Evolutionary conservation across 2,797 vertebrate genomes (phyloP), one percentile per base, ranked within the genome.

Genomic region (Apodemus agrarius): DNA sequence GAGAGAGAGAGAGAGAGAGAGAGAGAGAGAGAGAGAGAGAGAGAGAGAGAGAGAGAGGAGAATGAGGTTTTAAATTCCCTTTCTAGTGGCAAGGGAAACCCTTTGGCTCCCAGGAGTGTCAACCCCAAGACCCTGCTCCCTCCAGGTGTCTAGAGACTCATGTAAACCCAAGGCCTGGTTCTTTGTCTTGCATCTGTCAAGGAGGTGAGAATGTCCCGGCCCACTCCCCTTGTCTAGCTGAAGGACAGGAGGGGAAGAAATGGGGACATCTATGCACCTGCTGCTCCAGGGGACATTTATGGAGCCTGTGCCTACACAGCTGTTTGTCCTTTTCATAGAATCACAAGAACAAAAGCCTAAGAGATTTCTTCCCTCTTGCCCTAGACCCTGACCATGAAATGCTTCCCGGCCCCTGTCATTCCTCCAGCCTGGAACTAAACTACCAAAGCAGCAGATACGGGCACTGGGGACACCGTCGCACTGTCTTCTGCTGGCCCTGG

Each of bases 21-120:
- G n/a, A n/a, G n/a, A n/a, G n/a, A n/a, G n/a, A n/a, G n/a, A n/a
- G n/a, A n/a, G n/a, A n/a, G n/a, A n/a, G n/a, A n/a, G n/a, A n/a
- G n/a, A 1, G 3, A 2, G 10, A 6, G 54, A 11, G 3, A 3
- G n/a, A 49, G 0, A 3, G 21, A 72, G 3, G 8, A 63, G 29
- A 19, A 67, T 0, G 31, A 57, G 6, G 13, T 8, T n/a, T 24
- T 63, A 24, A 75, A 29, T 34, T 3, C 37, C 12, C 61, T 57
- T 59, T 13, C 12, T 65, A 4, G 34, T 12, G n/a, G 6, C 72
- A 89, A 59, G 87, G 37, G 57, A 37, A 76, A 40, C 17, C 43
- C 13, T 13, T 16, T 59, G 80, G n/a, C n/a, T 82, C n/a, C 54
- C n/a, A 59, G 22, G n/a, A 59, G 22, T 82, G 13, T 59, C n/a